Evolutionary conservation across 2,113 vertebrate genomes (phyloP), one percentile per base, ranked within the genome.

Genomic region (Carassius gibelio): DNA sequence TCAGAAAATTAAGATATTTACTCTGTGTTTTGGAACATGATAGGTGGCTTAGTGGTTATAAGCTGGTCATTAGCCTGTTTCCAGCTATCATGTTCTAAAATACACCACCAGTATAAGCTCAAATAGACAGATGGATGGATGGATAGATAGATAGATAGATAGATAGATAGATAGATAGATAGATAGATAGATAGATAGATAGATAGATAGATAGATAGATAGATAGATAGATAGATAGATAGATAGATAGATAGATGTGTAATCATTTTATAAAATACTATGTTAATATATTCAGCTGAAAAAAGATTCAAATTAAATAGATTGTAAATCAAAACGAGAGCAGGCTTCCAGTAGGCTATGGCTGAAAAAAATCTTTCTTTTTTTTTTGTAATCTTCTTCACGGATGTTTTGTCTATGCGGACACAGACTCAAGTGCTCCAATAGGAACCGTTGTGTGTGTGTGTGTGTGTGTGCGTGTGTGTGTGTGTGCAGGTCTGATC

Each of bases 401-500:
- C 3, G 71, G 71, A 48, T 75, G 57, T n/a, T 80, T 80, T 4
- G 36, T 8, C 38, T 64, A 66, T 80, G 77, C 59, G n/a, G 59
- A 64, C 38, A 26, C 38, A 64, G n/a, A 62, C 77, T 80, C 17
- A 23, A 71, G 87, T 81, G 52, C 55, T 30, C 57, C 80, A 52
- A 23, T 7, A 75, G 34, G 61, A 64, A 3, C 36, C 36, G 68
- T 42, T 69, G 72, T 4, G 1, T 59, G 0, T 59, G 2, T 59
- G 34, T 59, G 66, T 69, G 66, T 69, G 72, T 4, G 1, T 59
- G 0, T 59, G 2, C n/a, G 34, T 59, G 66, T 50, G 38, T 50
- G 72, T 75, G 42, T 8, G 81, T 42, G 38, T 42, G 7, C 84
- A 80, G 75, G 42, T 89, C 91, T 88, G 88, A 87, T 89, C 89